A percentile compares a stretch with the other conserved stretches of the same genome.
Conservation (phyloP, 1,140 invertebrate genomes). For the Rhysida immarginata region DNA sequence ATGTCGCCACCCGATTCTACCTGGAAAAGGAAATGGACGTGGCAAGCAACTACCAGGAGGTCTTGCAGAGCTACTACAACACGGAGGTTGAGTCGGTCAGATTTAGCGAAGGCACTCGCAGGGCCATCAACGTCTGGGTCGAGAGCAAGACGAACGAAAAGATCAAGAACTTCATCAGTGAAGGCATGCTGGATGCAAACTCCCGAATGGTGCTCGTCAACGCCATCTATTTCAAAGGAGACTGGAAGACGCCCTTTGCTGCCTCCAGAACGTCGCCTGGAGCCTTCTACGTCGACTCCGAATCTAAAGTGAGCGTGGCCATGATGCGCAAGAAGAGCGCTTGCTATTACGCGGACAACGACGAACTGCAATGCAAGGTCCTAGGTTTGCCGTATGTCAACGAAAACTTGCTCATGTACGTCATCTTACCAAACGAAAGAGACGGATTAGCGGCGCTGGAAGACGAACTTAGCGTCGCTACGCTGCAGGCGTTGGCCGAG, state of each 20-base stretch:
- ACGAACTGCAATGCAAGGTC: conserved; percentile 54
- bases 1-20: conserved; percentile 47
- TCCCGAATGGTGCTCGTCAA: conserved; percentile 23
- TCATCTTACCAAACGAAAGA: conserved; percentile 21
- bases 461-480: conserved; percentile 13
- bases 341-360: conserved; percentile 18
- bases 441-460: conserved; percentile 10
- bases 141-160: conserved; percentile 50
- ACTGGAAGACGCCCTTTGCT: conserved; percentile 32
- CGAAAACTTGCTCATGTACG: conserved; percentile 63
- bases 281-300: conserved; percentile 23
- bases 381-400: conserved; percentile 73
- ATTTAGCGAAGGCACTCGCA: conserved; percentile 42
- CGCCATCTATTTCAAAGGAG: conserved; percentile 29
- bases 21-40: conserved; percentile 35
- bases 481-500: conserved; percentile 14
- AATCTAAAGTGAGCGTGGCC: conserved; percentile 14
- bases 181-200: not conserved
- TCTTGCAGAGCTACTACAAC: conserved; percentile 41
- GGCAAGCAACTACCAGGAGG: conserved; percentile 38
- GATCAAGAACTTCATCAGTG: conserved; percentile 34
- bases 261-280: conserved; percentile 13
- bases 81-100: conserved; percentile 47
- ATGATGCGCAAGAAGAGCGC: conserved; percentile 19
- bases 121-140: conserved; percentile 63